phyloP scores from a whole-genome alignment of 2,113 vertebrate species.

The Poeciliopsis turrubarensis region DNA sequence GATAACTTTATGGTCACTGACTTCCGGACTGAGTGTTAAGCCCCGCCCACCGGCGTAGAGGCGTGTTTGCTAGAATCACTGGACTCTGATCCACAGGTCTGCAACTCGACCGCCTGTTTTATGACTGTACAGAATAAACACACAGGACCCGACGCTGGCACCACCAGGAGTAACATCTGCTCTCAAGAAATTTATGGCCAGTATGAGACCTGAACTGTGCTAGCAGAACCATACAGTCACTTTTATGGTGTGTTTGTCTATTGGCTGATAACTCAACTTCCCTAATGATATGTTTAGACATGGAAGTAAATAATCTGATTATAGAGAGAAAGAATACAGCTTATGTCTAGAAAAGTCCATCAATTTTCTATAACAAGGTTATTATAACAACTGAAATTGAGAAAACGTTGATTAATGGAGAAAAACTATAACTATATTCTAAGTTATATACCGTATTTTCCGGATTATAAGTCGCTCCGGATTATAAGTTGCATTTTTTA shows the following conservation, averaged over 20 bases:
- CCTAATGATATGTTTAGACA: slow-evolving; percentile 1
- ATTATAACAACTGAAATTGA: too few relatives aligned
- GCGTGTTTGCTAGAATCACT: slow-evolving; percentile 57
- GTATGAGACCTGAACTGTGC: slow-evolving; percentile 13
- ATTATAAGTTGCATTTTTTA: too few relatives aligned
- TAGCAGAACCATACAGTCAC: background rate
- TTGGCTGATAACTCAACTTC: background rate
- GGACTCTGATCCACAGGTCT: slow-evolving; percentile 69
- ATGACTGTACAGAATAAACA: slow-evolving; percentile 66
- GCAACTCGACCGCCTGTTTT: slow-evolving; percentile 47
- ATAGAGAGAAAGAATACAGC: background rate
- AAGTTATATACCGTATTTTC: too few relatives aligned
- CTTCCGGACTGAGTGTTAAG: slow-evolving; percentile 6
- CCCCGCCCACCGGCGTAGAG: background rate
- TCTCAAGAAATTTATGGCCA: slow-evolving; percentile 28
- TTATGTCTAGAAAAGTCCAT: background rate
- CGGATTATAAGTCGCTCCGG: too few relatives aligned
- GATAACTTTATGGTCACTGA: slow-evolving; percentile 51
- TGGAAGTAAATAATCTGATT: background rate
- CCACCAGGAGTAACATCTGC: slow-evolving; percentile 37
- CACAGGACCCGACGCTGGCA: slow-evolving; percentile 5
- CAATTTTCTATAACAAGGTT: background rate
- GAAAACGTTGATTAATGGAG: too few relatives aligned
- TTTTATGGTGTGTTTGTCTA: slow-evolving; percentile 7
- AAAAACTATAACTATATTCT: too few relatives aligned